These are phyloP conservation scores for Epirrhoe tristata DNA, from an alignment of 2,888 invertebrate genomes.

Conservation along the genomic window DNA sequence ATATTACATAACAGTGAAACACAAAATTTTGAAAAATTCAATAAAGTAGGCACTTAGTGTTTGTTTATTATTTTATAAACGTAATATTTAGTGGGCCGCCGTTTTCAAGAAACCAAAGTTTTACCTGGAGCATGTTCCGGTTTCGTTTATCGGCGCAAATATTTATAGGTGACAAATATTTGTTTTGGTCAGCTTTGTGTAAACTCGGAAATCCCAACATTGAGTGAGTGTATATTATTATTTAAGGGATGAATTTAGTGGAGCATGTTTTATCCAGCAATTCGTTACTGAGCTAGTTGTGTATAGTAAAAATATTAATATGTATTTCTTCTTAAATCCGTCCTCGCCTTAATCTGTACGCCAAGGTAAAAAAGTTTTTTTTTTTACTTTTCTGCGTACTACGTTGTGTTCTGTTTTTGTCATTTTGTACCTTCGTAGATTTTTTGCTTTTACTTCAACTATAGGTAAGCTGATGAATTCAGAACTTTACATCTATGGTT, in stretches of 20 bases:
- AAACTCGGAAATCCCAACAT: constrained; percentile 32
- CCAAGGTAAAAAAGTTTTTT: background rate
- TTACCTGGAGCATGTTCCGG: constrained; percentile 35
- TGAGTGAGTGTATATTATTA: constrained; percentile 5
- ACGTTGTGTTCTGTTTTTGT: background rate
- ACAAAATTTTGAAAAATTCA: no score
- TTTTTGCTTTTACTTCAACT: no score
- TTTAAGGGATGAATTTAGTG: constrained; percentile 1
- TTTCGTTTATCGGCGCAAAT: constrained; percentile 32
- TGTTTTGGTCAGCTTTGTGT: constrained; percentile 32
- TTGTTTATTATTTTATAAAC: background rate
- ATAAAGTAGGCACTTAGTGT: no score
- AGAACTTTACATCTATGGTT: background rate
- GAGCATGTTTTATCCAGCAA: background rate
- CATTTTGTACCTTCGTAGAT: background rate
- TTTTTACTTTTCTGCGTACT: background rate
- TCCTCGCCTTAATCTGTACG: no score
- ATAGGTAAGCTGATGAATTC: no score
- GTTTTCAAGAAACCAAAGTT: background rate
- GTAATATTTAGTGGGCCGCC: background rate
- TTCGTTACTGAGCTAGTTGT: background rate
- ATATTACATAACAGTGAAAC: no score
- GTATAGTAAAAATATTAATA: background rate
- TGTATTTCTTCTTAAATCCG: background rate
- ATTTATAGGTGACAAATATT: constrained; percentile 40